phyloP scores from a whole-genome alignment of 2,797 vertebrate species.

The Phylloscopus collybita region DNA sequence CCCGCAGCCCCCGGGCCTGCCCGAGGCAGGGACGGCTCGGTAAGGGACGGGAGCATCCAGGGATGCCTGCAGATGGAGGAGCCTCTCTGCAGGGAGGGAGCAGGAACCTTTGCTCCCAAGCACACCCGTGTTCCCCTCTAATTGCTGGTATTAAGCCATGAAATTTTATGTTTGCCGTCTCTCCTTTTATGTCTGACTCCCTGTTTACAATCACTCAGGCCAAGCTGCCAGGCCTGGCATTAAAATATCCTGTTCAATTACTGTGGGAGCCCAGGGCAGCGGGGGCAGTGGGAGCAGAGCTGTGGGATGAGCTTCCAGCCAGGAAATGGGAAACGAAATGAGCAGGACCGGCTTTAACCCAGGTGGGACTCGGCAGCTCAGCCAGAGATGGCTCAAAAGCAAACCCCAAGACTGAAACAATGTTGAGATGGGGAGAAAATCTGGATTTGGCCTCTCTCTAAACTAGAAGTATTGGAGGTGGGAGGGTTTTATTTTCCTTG shows the following conservation, averaged over 20 bases:
- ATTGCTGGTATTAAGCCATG: neutral
- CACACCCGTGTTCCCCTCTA: neutral
- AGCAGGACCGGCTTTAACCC: neutral
- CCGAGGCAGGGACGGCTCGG: neutral
- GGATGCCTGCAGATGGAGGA: neutral
- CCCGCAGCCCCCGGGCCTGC: neutral
- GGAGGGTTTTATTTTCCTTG: neutral
- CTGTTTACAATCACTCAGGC: neutral
- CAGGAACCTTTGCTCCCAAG: neutral
- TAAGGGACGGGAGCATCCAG: neutral
- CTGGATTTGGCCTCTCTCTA: neutral
- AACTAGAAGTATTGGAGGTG: neutral
- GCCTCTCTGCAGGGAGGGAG: neutral
- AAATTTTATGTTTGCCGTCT: neutral
- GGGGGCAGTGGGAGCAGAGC: accelerated
- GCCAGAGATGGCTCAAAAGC: neutral
- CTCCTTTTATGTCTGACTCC: neutral
- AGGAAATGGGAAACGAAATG: neutral
- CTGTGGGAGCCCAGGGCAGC: neutral
- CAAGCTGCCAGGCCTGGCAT: neutral
- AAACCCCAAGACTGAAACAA: neutral
- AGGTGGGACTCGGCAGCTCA: neutral
- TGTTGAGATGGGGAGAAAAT: neutral
- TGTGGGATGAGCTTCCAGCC: neutral
- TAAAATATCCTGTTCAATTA: constrained; percentile 1